Evolutionary conservation across 2,797 vertebrate species (phyloP).

Genomic region (Trachops cirrhosus): DNA sequence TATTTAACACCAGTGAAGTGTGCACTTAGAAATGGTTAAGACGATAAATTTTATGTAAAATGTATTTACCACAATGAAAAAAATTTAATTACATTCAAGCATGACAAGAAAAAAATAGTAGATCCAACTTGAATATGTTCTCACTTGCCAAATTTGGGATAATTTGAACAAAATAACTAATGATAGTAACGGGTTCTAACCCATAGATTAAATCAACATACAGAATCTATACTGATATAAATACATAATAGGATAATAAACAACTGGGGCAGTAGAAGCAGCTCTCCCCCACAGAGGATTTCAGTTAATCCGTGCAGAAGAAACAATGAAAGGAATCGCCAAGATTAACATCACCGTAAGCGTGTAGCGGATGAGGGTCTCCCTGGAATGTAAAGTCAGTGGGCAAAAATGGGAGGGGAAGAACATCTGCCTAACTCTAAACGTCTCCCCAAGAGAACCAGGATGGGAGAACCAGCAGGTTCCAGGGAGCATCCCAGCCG

Average conservation of each 20-base stretch:
- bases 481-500: not conserved
- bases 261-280: not conserved
- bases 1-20: not conserved
- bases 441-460: not conserved
- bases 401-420: not conserved
- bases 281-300: not conserved
- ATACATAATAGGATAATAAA: not conserved
- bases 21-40: not conserved
- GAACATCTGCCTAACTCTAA: not conserved
- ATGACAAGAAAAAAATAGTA: not conserved
- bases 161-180: not conserved
- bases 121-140: not conserved
- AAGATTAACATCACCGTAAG: not conserved
- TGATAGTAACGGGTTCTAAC: not conserved
- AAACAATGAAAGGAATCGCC: not conserved
- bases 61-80: not conserved
- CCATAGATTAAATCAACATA: not conserved
- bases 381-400: not conserved
- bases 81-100: not conserved
- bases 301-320: not conserved
- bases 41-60: not conserved
- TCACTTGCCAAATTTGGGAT: not conserved
- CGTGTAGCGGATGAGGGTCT: fast-evolving
- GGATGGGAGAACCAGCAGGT: not conserved
- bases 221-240: not conserved